Conservation (phyloP, 1,140 invertebrate genomes). For the Drosophila micromelanica region DNA sequence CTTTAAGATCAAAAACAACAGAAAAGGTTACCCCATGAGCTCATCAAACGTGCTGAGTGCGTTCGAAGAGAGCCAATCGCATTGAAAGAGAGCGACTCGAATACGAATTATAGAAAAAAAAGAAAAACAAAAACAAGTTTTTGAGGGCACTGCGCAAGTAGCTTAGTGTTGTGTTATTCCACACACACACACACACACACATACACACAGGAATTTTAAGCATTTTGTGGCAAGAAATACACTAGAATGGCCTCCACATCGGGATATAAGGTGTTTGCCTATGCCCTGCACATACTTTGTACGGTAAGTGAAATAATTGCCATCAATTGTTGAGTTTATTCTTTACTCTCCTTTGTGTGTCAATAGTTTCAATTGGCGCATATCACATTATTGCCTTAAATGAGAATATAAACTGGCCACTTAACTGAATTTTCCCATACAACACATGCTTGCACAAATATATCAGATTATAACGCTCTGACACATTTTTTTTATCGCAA, state of each 20-base stretch:
- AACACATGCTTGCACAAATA: not conserved
- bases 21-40: slow-evolving; percentile 28
- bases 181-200: slow-evolving; percentile 2
- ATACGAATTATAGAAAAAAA: not conserved
- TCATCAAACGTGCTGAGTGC: slow-evolving; percentile 10
- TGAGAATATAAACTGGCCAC: slow-evolving; percentile 12
- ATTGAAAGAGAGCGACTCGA: not conserved
- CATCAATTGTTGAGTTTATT: slow-evolving; percentile 24
- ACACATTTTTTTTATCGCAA: not conserved
- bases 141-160: slow-evolving; percentile 12
- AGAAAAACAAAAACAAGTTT: slow-evolving; percentile 44
- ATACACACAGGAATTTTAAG: slow-evolving; percentile 35
- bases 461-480: not conserved
- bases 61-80: slow-evolving; percentile 1
- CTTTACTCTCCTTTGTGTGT: slow-evolving; percentile 9
- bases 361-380: slow-evolving; percentile 15
- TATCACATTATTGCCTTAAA: slow-evolving; percentile 1
- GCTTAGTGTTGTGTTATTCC: slow-evolving; percentile 10
- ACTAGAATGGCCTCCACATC: slow-evolving; percentile 65
- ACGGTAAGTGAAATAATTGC: slow-evolving; percentile 57
- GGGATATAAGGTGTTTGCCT: slow-evolving; percentile 63
- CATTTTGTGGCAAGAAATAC: not conserved
- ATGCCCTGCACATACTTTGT: slow-evolving; percentile 63
- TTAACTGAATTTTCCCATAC: slow-evolving; percentile 1
- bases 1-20: not conserved